Conservation (phyloP, 2,113 vertebrate species). For the Pipa parva region DNA sequence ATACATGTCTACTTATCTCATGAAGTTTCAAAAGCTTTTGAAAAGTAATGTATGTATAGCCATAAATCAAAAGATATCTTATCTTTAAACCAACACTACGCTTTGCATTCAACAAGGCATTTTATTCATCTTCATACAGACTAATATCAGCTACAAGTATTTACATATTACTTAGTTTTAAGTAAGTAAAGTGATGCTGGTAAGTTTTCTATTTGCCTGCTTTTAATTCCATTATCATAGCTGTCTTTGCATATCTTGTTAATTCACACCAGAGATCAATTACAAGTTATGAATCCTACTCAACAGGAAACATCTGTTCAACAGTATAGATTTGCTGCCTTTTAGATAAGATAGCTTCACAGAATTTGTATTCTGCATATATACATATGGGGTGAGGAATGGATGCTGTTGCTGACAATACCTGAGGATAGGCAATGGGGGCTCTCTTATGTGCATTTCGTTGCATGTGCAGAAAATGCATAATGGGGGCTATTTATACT, state of each 20-base stretch:
- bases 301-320: slow-evolving; percentile 48
- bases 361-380: no score
- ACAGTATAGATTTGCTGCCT: slow-evolving; percentile 16
- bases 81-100: slow-evolving; percentile 13
- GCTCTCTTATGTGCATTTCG: no score
- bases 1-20: slow-evolving; percentile 22
- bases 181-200: not conserved
- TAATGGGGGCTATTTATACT: no score
- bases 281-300: not conserved
- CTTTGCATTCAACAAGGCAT: slow-evolving; percentile 15
- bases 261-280: slow-evolving; percentile 8
- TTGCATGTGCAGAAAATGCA: no score
- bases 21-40: slow-evolving; percentile 7
- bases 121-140: slow-evolving; percentile 15
- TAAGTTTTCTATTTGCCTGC: not conserved
- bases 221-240: slow-evolving; percentile 14
- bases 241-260: not conserved
- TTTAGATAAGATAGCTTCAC: not conserved
- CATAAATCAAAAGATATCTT: slow-evolving; percentile 36
- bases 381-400: no score
- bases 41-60: not conserved
- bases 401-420: no score
- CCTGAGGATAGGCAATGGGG: no score
- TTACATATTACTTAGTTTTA: not conserved
- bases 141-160: slow-evolving; percentile 9